phyloP scores from a whole-genome alignment of 2,113 vertebrate genomes.

The Rallus limicola region DNA sequence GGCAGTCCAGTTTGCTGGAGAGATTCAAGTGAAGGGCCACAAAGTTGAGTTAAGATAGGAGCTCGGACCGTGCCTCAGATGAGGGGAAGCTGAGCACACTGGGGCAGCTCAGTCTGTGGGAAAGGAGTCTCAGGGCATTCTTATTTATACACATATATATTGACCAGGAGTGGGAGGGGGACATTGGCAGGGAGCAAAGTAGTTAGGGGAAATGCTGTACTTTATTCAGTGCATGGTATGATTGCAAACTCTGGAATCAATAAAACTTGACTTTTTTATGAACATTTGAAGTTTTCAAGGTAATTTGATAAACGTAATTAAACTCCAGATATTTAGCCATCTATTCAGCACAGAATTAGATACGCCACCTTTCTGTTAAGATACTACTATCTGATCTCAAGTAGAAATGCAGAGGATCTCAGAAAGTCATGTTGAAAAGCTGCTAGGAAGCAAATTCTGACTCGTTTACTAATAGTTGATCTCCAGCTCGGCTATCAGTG shows the following conservation, averaged over 20 bases:
- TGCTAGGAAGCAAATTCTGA: not conserved
- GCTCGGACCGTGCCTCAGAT: not conserved
- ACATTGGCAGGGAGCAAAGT: not conserved
- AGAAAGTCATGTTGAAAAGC: not conserved
- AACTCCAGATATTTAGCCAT: not conserved
- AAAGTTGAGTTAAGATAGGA: not conserved
- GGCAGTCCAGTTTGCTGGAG: not conserved
- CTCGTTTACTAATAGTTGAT: not conserved
- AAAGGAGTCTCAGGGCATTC: not conserved
- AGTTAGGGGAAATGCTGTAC: not conserved
- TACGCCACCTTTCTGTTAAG: not conserved
- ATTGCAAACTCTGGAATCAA: not conserved
- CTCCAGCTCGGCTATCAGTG: not conserved
- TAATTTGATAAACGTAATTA: not conserved
- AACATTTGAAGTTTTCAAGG: not conserved
- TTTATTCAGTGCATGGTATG: not conserved
- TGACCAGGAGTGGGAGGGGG: fast-evolving
- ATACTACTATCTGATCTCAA: not conserved
- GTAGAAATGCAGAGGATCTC: not conserved
- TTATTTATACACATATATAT: not conserved
- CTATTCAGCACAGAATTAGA: not conserved
- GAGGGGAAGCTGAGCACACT: not conserved
- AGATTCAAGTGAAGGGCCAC: not conserved
- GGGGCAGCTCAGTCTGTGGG: not conserved
- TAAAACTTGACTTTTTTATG: not conserved